These are phyloP conservation scores for Siniperca obscura DNA, from an alignment of 2,797 vertebrate species.

Conservation along the genomic window DNA sequence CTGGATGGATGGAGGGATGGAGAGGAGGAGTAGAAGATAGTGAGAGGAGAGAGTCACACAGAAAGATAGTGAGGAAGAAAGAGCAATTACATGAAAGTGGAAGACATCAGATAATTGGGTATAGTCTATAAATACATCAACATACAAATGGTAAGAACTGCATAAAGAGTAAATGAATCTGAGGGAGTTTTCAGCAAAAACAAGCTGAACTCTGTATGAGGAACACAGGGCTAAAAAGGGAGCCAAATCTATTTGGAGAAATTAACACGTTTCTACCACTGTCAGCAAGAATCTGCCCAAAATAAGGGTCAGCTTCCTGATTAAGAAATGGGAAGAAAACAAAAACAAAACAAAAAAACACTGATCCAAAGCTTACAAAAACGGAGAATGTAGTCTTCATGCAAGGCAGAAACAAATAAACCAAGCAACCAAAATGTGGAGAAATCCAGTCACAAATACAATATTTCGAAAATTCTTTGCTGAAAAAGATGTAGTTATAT, in stretches of 20 bases:
- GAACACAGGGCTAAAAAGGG: constrained; percentile 45
- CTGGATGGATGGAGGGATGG: constrained; percentile 88
- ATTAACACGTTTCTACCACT: constrained; percentile 63
- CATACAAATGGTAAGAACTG: constrained; percentile 90
- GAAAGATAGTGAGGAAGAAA: constrained; percentile 59
- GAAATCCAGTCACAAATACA: constrained; percentile 90
- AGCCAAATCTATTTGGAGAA: constrained; percentile 66
- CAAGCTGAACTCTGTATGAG: constrained; percentile 76
- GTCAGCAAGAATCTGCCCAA: constrained; percentile 62
- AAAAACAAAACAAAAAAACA: constrained; percentile 84
- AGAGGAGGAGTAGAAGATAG: constrained; percentile 74
- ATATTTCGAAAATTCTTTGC: constrained; percentile 85
- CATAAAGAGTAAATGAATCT: constrained; percentile 87
- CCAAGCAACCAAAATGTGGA: constrained; percentile 77
- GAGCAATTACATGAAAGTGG: constrained; percentile 58
- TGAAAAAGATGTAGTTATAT: constrained; percentile 95
- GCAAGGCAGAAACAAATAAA: constrained; percentile 85
- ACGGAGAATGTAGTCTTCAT: constrained; percentile 89
- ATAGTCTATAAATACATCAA: constrained; percentile 80
- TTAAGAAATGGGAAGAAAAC: constrained; percentile 85
- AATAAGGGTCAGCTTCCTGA: constrained; percentile 74
- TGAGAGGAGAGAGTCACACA: constrained; percentile 60
- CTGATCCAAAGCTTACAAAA: constrained; percentile 82
- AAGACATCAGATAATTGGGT: constrained; percentile 36
- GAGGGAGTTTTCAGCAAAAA: constrained; percentile 83